Conservation (phyloP, 2,797 vertebrate genomes). For the Diplodus puntazzo region DNA sequence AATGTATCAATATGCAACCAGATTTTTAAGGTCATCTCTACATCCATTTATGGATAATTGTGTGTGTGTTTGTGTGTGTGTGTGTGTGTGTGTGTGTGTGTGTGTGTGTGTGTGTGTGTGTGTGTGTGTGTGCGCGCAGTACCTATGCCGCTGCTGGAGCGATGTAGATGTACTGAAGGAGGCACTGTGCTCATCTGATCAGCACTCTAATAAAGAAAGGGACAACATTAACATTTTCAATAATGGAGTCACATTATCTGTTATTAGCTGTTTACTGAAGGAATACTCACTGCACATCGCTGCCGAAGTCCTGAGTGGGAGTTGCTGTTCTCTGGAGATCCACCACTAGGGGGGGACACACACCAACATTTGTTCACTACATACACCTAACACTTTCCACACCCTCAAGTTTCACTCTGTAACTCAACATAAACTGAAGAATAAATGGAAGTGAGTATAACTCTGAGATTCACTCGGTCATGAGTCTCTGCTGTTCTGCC, state of each 20-base stretch:
- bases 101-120: neutral
- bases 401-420: neutral
- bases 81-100: neutral
- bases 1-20: too few relatives aligned
- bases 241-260: neutral
- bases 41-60: too few relatives aligned
- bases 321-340: slow-evolving; percentile 76
- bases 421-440: neutral
- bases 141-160: slow-evolving; percentile 82
- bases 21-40: too few relatives aligned
- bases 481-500: neutral
- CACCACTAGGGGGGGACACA: slow-evolving; percentile 83
- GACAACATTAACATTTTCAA: neutral
- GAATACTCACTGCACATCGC: slow-evolving; percentile 81
- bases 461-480: neutral
- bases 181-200: slow-evolving; percentile 73
- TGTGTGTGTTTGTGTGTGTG: neutral
- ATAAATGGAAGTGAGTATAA: neutral
- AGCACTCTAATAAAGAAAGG: slow-evolving; percentile 71
- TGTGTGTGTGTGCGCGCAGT: neutral
- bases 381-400: neutral
- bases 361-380: neutral
- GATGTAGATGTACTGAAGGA: slow-evolving; percentile 50
- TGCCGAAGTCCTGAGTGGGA: slow-evolving; percentile 68
- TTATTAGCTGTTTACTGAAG: neutral